Conservation (phyloP, 2,888 invertebrate species). For the Diachrysia chrysitis region DNA sequence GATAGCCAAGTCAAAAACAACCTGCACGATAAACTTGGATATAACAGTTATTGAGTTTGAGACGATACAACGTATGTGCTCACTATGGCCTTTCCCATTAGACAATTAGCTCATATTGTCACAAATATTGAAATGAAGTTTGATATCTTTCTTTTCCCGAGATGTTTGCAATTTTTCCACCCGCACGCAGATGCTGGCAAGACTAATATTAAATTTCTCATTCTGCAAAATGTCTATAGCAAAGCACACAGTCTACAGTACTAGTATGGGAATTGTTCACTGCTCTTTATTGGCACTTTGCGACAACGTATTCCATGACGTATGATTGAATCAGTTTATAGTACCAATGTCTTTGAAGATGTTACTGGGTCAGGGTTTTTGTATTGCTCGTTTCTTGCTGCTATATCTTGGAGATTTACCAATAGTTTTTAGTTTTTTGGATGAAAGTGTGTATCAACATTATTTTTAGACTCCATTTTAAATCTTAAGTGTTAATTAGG, state of each 20-base stretch:
- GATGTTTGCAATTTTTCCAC: background rate
- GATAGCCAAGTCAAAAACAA: no score
- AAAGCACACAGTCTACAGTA: background rate
- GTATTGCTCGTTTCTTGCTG: background rate
- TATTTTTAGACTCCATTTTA: background rate
- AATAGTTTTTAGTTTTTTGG: no score
- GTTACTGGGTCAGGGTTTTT: background rate
- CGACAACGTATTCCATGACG: background rate
- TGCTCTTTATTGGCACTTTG: conserved; percentile 4
- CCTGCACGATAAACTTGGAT: no score
- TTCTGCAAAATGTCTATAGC: background rate
- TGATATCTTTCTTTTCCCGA: background rate
- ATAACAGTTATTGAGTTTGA: no score
- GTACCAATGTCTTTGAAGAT: background rate
- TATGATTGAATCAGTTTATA: conserved; percentile 4
- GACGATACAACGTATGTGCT: no score
- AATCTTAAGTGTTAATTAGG: no score
- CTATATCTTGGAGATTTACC: no score
- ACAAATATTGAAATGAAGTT: no score
- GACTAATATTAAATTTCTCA: background rate
- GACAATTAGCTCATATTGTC: no score
- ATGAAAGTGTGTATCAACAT: no score
- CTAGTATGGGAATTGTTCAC: background rate
- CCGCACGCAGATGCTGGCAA: background rate
- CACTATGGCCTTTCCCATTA: no score